Percentiles rank a stretch among this genome's conserved stretches.
phyloP scores from a whole-genome alignment of 2,113 vertebrate genomes.

The Oplegnathus fasciatus region DNA sequence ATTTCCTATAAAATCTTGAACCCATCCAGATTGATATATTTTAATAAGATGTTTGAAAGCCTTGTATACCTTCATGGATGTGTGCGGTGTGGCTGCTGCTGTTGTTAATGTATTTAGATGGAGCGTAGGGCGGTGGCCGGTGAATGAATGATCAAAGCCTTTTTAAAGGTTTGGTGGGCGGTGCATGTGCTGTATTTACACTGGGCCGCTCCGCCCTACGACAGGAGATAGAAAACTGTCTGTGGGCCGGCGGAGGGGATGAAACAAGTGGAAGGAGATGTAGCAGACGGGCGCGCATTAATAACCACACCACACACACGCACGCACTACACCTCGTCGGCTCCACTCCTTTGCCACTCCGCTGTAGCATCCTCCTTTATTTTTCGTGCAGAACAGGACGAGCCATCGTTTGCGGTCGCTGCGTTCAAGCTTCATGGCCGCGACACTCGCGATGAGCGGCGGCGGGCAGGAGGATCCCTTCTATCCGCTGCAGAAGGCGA shows the following conservation, averaged over 20 bases:
- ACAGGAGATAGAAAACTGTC: slow-evolving; percentile 75
- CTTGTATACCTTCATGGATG: not conserved
- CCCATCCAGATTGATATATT: too few species aligned
- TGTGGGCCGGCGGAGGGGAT: slow-evolving; percentile 69
- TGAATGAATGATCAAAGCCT: slow-evolving; percentile 80
- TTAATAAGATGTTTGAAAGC: too few species aligned
- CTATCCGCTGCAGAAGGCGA: slow-evolving; percentile 91
- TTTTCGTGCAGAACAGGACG: slow-evolving; percentile 17
- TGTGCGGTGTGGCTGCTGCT: slow-evolving; percentile 6
- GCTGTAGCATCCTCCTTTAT: slow-evolving; percentile 47
- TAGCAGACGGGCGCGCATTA: slow-evolving; percentile 61
- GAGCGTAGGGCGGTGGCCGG: slow-evolving; percentile 79
- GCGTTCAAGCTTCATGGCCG: slow-evolving; percentile 84
- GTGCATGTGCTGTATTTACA: slow-evolving; percentile 75
- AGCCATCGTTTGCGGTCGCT: slow-evolving; percentile 42
- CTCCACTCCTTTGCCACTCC: slow-evolving; percentile 9
- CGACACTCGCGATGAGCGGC: slow-evolving; percentile 90
- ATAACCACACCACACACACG: slow-evolving; percentile 39
- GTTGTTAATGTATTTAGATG: slow-evolving; percentile 53
- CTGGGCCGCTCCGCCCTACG: slow-evolving; percentile 73
- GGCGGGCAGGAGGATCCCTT: slow-evolving; percentile 91
- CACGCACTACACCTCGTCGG: slow-evolving; percentile 45
- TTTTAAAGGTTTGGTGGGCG: slow-evolving; percentile 68
- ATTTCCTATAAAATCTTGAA: too few species aligned
- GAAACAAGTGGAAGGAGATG: slow-evolving; percentile 82